Evolutionary conservation across 1,140 invertebrate genomes (phyloP), one percentile per base, ranked within the genome.

Genomic region (Solenopsis fugax): DNA sequence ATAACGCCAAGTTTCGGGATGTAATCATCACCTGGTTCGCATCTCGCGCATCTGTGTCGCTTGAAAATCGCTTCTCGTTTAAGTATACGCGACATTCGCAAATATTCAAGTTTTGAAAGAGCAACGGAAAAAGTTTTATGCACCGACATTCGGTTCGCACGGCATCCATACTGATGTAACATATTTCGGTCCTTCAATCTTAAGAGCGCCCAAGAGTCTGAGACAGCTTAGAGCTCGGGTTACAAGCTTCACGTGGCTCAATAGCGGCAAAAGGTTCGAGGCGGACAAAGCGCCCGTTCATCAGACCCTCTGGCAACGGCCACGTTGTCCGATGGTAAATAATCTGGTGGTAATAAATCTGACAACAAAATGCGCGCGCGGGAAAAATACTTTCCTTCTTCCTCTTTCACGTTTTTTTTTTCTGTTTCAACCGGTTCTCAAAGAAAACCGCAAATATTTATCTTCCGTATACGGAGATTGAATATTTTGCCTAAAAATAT

Each of bases 311-410:
- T 18, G 54, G 80, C 80, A 84, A 84, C 73, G 80, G 69, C 54
- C 41, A 75, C 69, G 54, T 82, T 73, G 80, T 75, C 69, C 41
- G 56, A 73, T 75, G 80, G 69, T 84, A 84, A 84, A 84, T 84
- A 84, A 84, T 84, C 69, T 37, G 80, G 41, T 41, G 80, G 69
- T 84, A 84, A 84, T 84, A 84, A 84, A 84, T 84, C 69, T 62
- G 71, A 69, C 69, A 62, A 84, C 80, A 75, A 84, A 75, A 71
- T 21, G 41, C 75, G 75, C 67, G 37, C 64, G 65, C n/a, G 24
- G 24, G 16, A 9, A 84, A 84, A 37, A 75, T 52, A 80, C 48
- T 37, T 45, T 58, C 37, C 65, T 82, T 73, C 41, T 6, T 84
- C 4, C 18, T 60, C 45, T 16, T 13, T 48, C 69, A 4, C 29